Evolutionary conservation across 35 echinoderm and acorn worm genomes (phyloP), one percentile per base, ranked within the genome.

Genomic region (Eucidaris tribuloides): DNA sequence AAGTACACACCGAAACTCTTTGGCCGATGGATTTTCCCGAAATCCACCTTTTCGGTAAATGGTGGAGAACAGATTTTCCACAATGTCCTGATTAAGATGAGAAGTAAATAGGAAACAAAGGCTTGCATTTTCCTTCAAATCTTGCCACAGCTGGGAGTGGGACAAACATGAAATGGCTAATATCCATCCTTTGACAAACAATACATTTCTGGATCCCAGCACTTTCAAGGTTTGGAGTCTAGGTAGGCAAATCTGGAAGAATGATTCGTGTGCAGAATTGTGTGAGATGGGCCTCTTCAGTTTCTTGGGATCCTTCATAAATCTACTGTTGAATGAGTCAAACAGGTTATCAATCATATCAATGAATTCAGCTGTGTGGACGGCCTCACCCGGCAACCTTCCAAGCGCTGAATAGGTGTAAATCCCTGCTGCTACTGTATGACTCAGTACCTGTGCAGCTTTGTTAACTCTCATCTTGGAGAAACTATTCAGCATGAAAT

Each of bases 1-100:
- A 22, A 89, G 82, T 28, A 79, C 42, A 54, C 39, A 89, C 33
- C 78, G 30, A 33, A 89, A 89, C 48, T 89, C 78, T 19, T 82
- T 89, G 35, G 78, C 32, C 2, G 79, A 82, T 41, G 86, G 86
- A 50, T 89, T 89, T 18, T 89, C 86, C 29, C 79, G 63, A 70
- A 82, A 89, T 35, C 86, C 45, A 13, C 63, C 83, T 57, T 83
- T 89, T 70, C 79, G 24, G 3, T 62, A 38, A 49, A 82, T 68
- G 23, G 79, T 89, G 7, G 87, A 83, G 42, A 89, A 82, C 65
- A 89, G 25, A 76, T 83, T 89, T 32, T 83, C 87, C 25, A 89
- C 79, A 76, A 77, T 24, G 27, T 83, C 87, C 50, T 89, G 87
- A 71, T 89, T 89, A 34, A 89, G 66, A 20, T 64, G 56, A 58